A percentile compares a stretch with the other conserved stretches of the same genome.
phyloP scores from a whole-genome alignment of 2,888 invertebrate species.

The Sericinus montela region DNA sequence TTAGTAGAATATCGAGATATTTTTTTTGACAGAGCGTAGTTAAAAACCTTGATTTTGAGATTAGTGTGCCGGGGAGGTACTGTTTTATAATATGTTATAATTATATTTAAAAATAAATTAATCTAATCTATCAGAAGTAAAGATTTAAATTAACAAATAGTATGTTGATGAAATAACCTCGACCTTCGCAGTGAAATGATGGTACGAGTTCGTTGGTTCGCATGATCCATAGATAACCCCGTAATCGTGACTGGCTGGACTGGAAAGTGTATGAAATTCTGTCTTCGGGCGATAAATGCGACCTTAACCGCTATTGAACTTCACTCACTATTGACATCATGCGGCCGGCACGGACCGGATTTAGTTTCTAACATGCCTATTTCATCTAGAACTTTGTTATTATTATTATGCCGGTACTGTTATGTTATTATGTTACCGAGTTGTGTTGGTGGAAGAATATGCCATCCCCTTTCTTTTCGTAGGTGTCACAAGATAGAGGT shows the following conservation, averaged over 20 bases:
- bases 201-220: constrained; percentile 23
- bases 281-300: constrained; percentile 12
- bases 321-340: constrained; percentile 10
- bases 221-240: constrained; percentile 25
- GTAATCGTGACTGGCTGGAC: constrained; percentile 20
- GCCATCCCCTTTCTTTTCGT: too few species aligned
- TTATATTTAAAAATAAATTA: too few species aligned
- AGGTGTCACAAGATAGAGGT: too few species aligned
- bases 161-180: neutral
- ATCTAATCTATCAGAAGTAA: too few species aligned
- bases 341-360: neutral
- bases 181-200: constrained; percentile 25
- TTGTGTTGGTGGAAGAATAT: too few species aligned
- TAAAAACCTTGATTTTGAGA: too few species aligned
- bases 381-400: too few species aligned
- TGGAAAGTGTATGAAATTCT: constrained; percentile 23
- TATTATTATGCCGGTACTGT: neutral
- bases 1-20: too few species aligned
- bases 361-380: constrained; percentile 12
- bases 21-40: too few species aligned
- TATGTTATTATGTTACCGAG: neutral
- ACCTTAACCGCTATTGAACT: constrained; percentile 15
- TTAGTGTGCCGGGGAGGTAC: too few species aligned
- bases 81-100: too few species aligned
- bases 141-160: too few species aligned